phyloP scores from a whole-genome alignment of 2,113 vertebrate genomes.

The Carettochelys insculpta region DNA sequence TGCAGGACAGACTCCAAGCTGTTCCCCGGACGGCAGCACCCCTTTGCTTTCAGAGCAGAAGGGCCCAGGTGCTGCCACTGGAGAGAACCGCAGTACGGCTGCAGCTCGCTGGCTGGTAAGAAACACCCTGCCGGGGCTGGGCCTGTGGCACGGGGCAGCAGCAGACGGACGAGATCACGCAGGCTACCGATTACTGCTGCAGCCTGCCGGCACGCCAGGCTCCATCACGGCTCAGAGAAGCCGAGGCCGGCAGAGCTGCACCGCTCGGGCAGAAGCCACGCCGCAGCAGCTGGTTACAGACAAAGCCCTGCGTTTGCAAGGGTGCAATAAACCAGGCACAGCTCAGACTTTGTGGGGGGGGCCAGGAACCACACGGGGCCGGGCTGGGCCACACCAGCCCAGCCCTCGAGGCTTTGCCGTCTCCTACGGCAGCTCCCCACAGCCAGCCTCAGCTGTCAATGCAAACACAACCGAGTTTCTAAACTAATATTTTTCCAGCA shows the following conservation, averaged over 20 bases:
- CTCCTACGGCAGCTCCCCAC: conserved; percentile 56
- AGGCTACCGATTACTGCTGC: not conserved
- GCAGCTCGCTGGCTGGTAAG: too few relatives aligned
- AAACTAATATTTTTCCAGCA: conserved; percentile 79
- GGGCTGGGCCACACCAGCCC: too few relatives aligned
- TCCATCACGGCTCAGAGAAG: not conserved
- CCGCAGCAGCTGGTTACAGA: conserved; percentile 57
- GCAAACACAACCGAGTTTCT: conserved; percentile 72
- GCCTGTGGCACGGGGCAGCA: not conserved
- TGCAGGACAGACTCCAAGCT: not conserved
- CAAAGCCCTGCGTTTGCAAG: conserved; percentile 59
- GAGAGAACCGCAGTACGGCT: not conserved
- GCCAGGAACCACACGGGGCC: too few relatives aligned
- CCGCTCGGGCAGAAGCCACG: not conserved
- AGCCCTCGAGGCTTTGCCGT: conserved; percentile 27
- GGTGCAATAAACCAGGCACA: conserved; percentile 57
- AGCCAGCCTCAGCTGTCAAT: conserved; percentile 67
- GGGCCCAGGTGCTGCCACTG: too few relatives aligned
- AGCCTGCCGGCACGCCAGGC: not conserved
- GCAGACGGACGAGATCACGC: not conserved
- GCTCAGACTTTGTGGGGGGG: conserved; percentile 57
- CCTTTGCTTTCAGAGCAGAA: too few relatives aligned
- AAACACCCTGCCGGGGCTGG: too few relatives aligned
- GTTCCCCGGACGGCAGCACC: not conserved
- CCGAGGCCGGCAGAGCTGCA: not conserved